Evolutionary conservation across 2,888 invertebrate species (phyloP).

Genomic region (Tenthredo livida): DNA sequence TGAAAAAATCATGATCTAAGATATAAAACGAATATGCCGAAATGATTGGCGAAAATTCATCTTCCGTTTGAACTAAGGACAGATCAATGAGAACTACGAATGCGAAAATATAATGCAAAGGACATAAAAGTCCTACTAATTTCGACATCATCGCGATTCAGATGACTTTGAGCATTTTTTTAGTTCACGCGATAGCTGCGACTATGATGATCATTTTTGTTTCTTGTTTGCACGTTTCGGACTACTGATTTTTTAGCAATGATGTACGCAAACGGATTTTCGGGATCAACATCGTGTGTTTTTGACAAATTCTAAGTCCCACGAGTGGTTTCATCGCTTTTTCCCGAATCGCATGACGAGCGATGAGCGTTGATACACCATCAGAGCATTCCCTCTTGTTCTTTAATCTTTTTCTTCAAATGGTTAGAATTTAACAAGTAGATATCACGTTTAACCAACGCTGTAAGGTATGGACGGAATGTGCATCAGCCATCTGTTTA

Average conservation of each 20-base stretch:
- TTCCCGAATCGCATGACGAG: not conserved
- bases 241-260: not conserved
- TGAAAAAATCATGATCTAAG: not conserved
- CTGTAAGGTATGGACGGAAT: constrained; percentile 70
- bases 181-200: not conserved
- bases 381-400: not conserved
- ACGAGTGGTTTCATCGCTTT: not conserved
- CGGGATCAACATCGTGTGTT: too few relatives aligned
- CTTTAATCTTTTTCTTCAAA: not conserved
- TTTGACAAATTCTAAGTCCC: not conserved
- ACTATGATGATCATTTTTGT: not conserved
- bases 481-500: constrained; percentile 71
- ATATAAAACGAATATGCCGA: not conserved
- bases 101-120: not conserved
- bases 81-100: not conserved
- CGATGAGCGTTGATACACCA: not conserved
- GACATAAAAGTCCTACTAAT: not conserved
- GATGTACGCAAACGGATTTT: not conserved
- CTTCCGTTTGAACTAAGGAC: not conserved
- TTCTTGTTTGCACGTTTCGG: not conserved
- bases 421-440: not conserved
- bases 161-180: not conserved
- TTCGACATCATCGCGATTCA: not conserved
- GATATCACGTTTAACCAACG: not conserved
- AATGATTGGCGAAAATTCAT: not conserved